Evolutionary conservation across 2,113 vertebrate genomes (phyloP), one percentile per base, ranked within the genome.

Genomic region (Saccopteryx bilineata): DNA sequence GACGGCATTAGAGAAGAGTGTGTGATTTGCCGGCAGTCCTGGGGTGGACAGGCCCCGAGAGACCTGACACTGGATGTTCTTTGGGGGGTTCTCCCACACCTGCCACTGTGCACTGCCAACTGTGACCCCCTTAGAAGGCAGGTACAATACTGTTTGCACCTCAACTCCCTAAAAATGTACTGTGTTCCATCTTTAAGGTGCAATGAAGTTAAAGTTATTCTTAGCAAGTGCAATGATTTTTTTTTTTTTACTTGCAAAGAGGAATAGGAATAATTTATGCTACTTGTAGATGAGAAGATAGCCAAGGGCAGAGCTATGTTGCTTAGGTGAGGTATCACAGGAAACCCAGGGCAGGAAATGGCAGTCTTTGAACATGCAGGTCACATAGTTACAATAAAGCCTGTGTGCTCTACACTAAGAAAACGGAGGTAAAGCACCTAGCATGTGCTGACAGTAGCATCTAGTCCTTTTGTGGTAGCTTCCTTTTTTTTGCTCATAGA

Each of bases 221-320:
- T 56, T 56, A 76, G 63, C 28, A 86, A 60, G 3, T 58, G 8
- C 54, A 92, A 54, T 83, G 18, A 80, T 5, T 61, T 82, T 92
- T 26, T 33, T 81, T 50, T 92, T 26, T 33, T 81, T 50, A 66
- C 50, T 21, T 90, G 71, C 61, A 63, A 33, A 93, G 80, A 75
- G 31, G 69, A 69, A 50, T 23, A 56, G 33, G 19, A 88, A 54
- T 84, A 80, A 63, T 68, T 72, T 63, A 5, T 31, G 33, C 9
- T 48, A 61, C 11, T n/a, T 72, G 66, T 60, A 69, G 65, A 26
- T 3, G 8, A 56, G 76, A 93, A 60, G 48, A 56, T 33, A 75
- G 19, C 8, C 23, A 10, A 94, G 26, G 31, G 48, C 18, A 79
- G 84, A 71, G 4, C 52, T 33, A 28, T 54, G 9, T 91, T 17